Base-by-base conservation (phyloP, 2,888 invertebrate species). In the Sympetrum striolatum region DNA sequence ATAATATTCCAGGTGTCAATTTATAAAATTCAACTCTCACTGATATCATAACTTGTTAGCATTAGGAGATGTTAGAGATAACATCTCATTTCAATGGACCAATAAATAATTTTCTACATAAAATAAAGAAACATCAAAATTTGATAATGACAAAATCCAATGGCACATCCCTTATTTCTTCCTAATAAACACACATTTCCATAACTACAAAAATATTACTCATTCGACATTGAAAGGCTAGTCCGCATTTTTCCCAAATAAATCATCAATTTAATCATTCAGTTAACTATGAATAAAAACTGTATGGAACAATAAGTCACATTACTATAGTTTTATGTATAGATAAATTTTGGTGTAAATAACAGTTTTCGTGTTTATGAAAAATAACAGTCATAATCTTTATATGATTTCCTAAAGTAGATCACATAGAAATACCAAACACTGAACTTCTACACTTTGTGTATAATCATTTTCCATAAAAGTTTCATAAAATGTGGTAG, bases 171-270 rank as follows among this genome's bases (percentile, higher is more conserved):
- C 58, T 31, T 22, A 58, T 53, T 31, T 53, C 48, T 53, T 35
- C 31, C 58, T 86, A 60, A 37, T 86, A 60, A 86, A 35, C 31
- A n/a, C 60, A 60, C 37, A 18, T 60, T 64, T n/a, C 64, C 35
- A 86, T 86, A 58, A 60, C 86, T 86, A 86, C 86, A 86, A 86
- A 86, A 86, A 86, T 86, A 86, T 86, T 64, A 58, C 60, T 64
- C n/a, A 86, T 60, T 60, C 22, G 35, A 60, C 60, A 37, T 37
- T 86, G 60, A 60, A 86, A 60, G 58, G 37, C 10, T 60, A 86
- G 37, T 60, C 73, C 3, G 60, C 58, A 86, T 58, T 58, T 60
- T 86, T 53, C 86, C 86, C 58, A 86, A 86, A 58, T 60, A 60
- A 86, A 60, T 31, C 60, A 86, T 58, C 35, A 39, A 64, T 86